Evolutionary conservation across 2,113 vertebrate genomes (phyloP), one percentile per base, ranked within the genome.

Genomic region (Apaloderma vittatum): DNA sequence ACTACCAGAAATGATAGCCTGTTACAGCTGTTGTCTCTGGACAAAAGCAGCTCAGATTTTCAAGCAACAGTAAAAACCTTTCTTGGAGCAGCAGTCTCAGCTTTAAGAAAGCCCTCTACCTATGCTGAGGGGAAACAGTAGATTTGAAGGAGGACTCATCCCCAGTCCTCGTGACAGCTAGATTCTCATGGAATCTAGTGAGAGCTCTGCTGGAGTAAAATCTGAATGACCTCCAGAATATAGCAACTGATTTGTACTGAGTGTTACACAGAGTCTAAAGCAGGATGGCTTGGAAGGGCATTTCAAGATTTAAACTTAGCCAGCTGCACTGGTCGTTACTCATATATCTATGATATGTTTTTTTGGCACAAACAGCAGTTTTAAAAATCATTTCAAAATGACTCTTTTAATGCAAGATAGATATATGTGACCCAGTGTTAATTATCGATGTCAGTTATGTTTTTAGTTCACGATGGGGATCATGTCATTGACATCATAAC

Each of bases 261-360:
- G 20, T 88, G 70, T 90, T 94, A 75, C 45, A 92, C 18, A 87
- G 65, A 87, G 74, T 91, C 96, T 96, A 93, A 96, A 97, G 73
- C 68, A 97, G 84, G 85, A 46, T 32, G 73, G 58, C 78, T 97
- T 91, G 96, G 95, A 97, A 98, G 94, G 93, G 24, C 93, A 93
- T 97, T 94, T 95, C 63, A 92, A 98, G 96, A 97, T 97, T 97
- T 96, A 95, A 97, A 96, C 90, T 94, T 98, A 96, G 78, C 84
- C 78, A 63, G 22, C 54, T 96, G 75, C 63, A 67, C 83, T 95
- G 91, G 88, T 97, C 94, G 92, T 88, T 97, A 86, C 88, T 96
- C 93, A 90, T 97, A 76, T 96, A 96, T 97, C 95, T 94, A 30
- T 71, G 82, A 88, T 94, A 92, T 72, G 68, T 94, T 88, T 95